Percentiles rank a stretch among this genome's conserved stretches.
Evolutionary conservation across 2,888 invertebrate species (phyloP).

Genomic region (Litoditis marina): DNA sequence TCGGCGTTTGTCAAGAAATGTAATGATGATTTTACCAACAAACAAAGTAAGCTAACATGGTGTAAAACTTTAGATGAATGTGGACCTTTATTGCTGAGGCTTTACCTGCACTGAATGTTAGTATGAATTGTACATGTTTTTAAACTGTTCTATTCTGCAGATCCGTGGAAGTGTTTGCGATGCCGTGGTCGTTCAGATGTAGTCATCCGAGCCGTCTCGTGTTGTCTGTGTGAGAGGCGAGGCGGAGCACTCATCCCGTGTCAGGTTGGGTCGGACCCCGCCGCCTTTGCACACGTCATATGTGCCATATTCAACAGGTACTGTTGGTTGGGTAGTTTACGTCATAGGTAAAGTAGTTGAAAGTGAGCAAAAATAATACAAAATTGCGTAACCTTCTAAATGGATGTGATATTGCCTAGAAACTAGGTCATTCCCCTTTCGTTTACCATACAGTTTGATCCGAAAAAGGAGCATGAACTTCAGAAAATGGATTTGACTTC

Average conservation of each 20-base stretch:
- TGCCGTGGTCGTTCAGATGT: constrained; percentile 33
- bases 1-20: no score
- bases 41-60: no score
- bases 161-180: constrained; percentile 42
- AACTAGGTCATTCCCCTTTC: no score
- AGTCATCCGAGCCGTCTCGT: constrained; percentile 35
- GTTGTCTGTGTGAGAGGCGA: constrained; percentile 48
- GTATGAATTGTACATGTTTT: background rate
- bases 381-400: no score
- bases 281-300: constrained; percentile 49
- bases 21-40: no score
- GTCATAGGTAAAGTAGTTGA: background rate
- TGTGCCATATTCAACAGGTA: constrained; percentile 44
- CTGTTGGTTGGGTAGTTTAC: background rate
- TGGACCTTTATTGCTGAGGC: no score
- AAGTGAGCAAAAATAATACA: background rate
- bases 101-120: no score
- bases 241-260: constrained; percentile 50
- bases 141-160: constrained; percentile 1
- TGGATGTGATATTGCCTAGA: no score
- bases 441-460: no score
- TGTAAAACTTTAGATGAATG: no score
- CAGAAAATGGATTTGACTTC: no score
- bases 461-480: no score
- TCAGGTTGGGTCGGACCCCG: constrained; percentile 18